Conservation (phyloP, 1,140 invertebrate genomes). For the Atta texana region DNA sequence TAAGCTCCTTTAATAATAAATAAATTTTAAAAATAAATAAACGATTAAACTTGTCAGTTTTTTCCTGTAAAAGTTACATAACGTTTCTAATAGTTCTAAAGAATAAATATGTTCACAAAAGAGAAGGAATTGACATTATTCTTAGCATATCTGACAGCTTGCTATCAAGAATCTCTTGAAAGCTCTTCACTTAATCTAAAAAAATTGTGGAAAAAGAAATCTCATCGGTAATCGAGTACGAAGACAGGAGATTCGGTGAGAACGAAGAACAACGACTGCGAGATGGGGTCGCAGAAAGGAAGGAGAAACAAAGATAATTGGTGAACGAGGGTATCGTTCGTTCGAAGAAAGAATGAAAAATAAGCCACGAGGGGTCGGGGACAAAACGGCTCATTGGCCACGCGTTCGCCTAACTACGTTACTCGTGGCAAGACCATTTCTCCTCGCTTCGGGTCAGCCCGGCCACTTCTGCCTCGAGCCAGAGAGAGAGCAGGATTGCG, state of each 20-base stretch:
- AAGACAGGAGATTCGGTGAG: constrained; percentile 25
- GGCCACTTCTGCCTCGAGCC: constrained; percentile 51
- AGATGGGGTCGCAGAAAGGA: constrained; percentile 5
- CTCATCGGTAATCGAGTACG: constrained; percentile 48
- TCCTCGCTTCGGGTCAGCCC: constrained; percentile 68
- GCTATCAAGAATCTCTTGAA: constrained; percentile 24
- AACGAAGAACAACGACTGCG: constrained; percentile 8
- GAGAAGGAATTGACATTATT: constrained; percentile 49
- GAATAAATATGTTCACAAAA: constrained; percentile 9
- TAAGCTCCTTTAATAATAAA: neutral
- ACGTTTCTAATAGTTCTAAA: neutral
- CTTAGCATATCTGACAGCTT: constrained; percentile 44
- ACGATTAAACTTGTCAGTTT: neutral
- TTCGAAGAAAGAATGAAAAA: constrained; percentile 67
- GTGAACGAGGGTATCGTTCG: constrained; percentile 17
- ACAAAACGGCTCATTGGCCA: constrained; percentile 80
- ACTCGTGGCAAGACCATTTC: constrained; percentile 75
- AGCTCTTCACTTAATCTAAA: constrained; percentile 66
- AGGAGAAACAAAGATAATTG: constrained; percentile 35
- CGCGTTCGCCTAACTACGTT: constrained; percentile 80
- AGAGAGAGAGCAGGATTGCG: constrained; percentile 71
- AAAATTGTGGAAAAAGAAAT: constrained; percentile 67
- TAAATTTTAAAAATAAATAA: neutral
- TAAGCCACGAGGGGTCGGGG: constrained; percentile 66
- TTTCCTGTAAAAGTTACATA: neutral